Percentiles rank a stretch among this genome's conserved stretches.
phyloP scores from a whole-genome alignment of 2,113 vertebrate genomes.

The Gambusia affinis region DNA sequence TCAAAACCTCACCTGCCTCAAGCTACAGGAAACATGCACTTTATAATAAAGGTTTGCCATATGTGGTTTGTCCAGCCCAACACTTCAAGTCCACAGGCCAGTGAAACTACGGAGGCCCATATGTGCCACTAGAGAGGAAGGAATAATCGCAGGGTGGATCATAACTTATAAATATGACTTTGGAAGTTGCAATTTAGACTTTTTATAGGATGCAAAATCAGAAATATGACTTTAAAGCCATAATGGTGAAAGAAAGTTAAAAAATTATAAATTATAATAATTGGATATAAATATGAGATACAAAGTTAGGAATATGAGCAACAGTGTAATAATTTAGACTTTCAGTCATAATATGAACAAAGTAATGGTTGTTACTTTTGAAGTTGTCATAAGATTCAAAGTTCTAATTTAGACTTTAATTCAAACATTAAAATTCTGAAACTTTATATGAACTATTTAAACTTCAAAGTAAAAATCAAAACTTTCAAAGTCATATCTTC shows the following conservation, averaged over 20 bases:
- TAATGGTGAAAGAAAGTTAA: neutral
- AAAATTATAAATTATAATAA: too few relatives aligned
- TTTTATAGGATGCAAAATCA: too few relatives aligned
- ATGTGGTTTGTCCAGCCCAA: neutral
- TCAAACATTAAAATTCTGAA: too few relatives aligned
- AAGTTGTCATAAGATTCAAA: neutral
- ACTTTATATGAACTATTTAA: too few relatives aligned
- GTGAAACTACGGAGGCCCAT: neutral
- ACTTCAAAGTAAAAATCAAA: too few relatives aligned
- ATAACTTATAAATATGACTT: neutral
- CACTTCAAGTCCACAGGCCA: neutral
- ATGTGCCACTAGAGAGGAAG: neutral
- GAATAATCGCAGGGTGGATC: neutral
- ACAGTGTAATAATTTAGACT: neutral
- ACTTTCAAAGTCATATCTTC: too few relatives aligned
- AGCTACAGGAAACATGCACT: slow-evolving; percentile 49
- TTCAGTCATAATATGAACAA: neutral
- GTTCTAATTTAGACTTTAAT: neutral
- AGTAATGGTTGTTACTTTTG: too few relatives aligned
- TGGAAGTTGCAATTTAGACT: neutral
- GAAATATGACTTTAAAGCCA: neutral
- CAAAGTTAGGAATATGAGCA: too few relatives aligned
- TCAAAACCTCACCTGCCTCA: slow-evolving; percentile 37
- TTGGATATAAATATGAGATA: too few relatives aligned
- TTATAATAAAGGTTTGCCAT: slow-evolving; percentile 39